These are phyloP conservation scores for Microchrysa polita DNA, from an alignment of 2,888 invertebrate species.

Conservation along the genomic window DNA sequence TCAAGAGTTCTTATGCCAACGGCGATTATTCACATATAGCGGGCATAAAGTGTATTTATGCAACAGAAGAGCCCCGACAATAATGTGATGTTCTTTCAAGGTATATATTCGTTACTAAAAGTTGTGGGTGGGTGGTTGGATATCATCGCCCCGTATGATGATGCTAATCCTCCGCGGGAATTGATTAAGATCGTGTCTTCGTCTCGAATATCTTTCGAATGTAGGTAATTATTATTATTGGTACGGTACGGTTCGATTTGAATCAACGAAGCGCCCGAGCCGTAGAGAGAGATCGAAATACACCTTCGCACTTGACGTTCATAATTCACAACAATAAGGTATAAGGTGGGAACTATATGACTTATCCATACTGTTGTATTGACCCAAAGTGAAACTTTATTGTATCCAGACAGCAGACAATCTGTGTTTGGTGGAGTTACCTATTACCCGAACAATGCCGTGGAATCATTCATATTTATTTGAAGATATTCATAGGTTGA, in stretches of 20 bases:
- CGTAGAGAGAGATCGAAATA: too few species aligned
- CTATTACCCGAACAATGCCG: constrained; percentile 28
- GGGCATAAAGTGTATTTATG: constrained; percentile 16
- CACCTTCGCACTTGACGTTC: constrained; percentile 23
- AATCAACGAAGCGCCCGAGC: neutral
- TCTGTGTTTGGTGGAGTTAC: constrained; percentile 16
- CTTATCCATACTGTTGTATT: constrained; percentile 10
- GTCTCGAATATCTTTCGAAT: constrained; percentile 6
- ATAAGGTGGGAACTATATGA: constrained; percentile 28
- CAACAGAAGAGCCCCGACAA: neutral
- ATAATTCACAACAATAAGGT: constrained; percentile 35
- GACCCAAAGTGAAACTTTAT: constrained; percentile 11
- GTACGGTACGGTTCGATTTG: too few species aligned
- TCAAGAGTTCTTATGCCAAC: constrained; percentile 15
- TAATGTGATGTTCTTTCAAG: neutral
- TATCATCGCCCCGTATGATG: constrained; percentile 30
- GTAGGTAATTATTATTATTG: constrained; percentile 11
- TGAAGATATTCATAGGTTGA: constrained; percentile 15
- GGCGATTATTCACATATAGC: constrained; percentile 28
- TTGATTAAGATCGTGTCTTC: constrained; percentile 40
- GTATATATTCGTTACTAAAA: too few species aligned
- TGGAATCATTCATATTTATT: constrained; percentile 26
- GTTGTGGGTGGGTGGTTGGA: constrained; percentile 41
- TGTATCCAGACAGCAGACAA: constrained; percentile 18
- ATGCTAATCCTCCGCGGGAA: constrained; percentile 34